These are phyloP conservation scores for Leptoteleia sp. DNA, from an alignment of 1,140 invertebrate genomes.

Conservation along the genomic window DNA sequence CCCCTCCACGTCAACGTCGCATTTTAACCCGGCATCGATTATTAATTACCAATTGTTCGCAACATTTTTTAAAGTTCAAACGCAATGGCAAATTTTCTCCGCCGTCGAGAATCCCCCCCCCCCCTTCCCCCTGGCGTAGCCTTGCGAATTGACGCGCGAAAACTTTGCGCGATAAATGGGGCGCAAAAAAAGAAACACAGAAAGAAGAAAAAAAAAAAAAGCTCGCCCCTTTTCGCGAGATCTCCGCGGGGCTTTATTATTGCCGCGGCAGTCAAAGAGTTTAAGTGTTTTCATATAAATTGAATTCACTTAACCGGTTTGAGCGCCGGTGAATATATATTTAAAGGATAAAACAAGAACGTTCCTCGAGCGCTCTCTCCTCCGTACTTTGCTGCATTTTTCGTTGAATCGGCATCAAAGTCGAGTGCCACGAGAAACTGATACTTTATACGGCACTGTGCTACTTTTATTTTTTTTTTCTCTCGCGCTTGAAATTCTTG, in stretches of 20 bases:
- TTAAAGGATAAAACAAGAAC: slow-evolving; percentile 16
- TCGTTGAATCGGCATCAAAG: slow-evolving; percentile 23
- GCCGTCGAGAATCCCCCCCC: too few relatives aligned
- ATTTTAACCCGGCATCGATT: slow-evolving; percentile 8
- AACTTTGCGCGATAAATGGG: slow-evolving; percentile 13
- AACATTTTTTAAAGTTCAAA: slow-evolving; percentile 1
- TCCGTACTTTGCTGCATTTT: slow-evolving; percentile 40
- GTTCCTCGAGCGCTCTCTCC: slow-evolving; percentile 20
- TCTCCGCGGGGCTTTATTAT: slow-evolving; percentile 21
- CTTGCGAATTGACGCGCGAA: slow-evolving; percentile 8
- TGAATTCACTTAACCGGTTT: slow-evolving; percentile 39
- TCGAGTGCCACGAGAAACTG: slow-evolving; percentile 13
- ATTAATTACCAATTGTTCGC: slow-evolving; percentile 5
- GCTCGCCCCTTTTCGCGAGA: slow-evolving; percentile 1
- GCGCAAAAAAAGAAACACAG: slow-evolving; percentile 9
- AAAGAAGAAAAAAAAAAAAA: slow-evolving; percentile 16
- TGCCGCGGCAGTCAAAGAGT: slow-evolving; percentile 30
- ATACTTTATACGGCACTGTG: too few relatives aligned
- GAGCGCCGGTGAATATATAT: slow-evolving; percentile 18
- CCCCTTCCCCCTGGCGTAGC: neutral
- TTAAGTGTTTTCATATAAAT: slow-evolving; percentile 54
- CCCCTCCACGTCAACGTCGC: neutral
- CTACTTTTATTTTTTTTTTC: too few relatives aligned
- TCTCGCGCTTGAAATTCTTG: too few relatives aligned
- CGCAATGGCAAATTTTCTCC: neutral